Percentiles rank a stretch among this genome's conserved stretches.
Conservation (phyloP, 2,113 vertebrate genomes). For the Sapayoa aenigma region DNA sequence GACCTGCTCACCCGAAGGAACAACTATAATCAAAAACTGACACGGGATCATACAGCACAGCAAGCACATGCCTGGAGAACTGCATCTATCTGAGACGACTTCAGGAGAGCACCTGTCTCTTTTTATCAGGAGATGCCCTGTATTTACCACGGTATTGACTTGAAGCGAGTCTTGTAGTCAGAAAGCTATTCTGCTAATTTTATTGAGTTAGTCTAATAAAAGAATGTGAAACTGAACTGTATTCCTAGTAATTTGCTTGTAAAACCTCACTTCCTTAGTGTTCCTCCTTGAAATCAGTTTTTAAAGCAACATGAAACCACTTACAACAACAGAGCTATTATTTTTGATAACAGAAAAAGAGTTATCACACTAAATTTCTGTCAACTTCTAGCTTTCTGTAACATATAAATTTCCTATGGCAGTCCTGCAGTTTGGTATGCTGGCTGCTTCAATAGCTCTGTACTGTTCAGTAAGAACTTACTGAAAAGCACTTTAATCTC, state of each 20-base stretch:
- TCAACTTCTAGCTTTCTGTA: background rate
- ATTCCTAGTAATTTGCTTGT: background rate
- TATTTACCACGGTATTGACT: background rate
- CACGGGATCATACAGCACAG: background rate
- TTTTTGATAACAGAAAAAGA: background rate
- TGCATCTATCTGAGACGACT: background rate
- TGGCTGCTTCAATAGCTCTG: background rate
- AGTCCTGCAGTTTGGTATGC: background rate
- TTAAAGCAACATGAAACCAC: background rate
- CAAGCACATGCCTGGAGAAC: background rate
- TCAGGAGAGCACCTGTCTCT: constrained; percentile 12
- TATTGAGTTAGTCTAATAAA: constrained; percentile 16
- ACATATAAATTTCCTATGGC: background rate
- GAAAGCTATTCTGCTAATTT: background rate
- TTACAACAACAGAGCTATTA: background rate
- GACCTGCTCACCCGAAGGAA: constrained; percentile 47
- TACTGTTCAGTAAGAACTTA: background rate
- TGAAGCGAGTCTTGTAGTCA: background rate
- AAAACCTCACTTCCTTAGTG: background rate
- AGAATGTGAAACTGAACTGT: background rate
- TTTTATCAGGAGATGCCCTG: background rate
- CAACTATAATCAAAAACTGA: constrained; percentile 56
- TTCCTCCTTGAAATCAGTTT: background rate
- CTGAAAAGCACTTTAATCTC: background rate
- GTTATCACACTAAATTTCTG: background rate